Evolutionary conservation across 2,888 invertebrate species (phyloP).

Genomic region (Catocala fraxini): DNA sequence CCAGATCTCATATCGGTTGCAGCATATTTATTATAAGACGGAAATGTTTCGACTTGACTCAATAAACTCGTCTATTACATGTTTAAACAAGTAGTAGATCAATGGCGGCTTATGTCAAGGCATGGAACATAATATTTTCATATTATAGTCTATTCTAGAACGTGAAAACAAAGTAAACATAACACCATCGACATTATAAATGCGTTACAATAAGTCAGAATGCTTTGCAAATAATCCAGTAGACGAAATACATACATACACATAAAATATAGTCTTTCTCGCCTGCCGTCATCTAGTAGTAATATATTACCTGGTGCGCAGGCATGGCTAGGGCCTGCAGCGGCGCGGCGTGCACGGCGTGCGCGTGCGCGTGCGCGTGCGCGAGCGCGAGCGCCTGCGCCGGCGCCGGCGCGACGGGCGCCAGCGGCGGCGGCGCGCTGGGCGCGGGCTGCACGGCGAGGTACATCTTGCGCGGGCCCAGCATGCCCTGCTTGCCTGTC

Average conservation of each 20-base stretch:
- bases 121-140: slow-evolving; percentile 18
- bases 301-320: slow-evolving; percentile 86
- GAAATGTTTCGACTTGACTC: neutral
- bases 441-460: slow-evolving; percentile 93
- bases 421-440: slow-evolving; percentile 70
- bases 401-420: slow-evolving; percentile 61
- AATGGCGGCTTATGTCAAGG: slow-evolving; percentile 28
- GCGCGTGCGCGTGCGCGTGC: slow-evolving; percentile 85
- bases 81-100: slow-evolving; percentile 1
- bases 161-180: slow-evolving; percentile 7
- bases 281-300: slow-evolving; percentile 65
- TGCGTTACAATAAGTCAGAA: slow-evolving; percentile 35
- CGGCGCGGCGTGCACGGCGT: slow-evolving; percentile 58
- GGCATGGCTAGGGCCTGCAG: slow-evolving; percentile 73
- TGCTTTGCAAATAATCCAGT: slow-evolving; percentile 14
- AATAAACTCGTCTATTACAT: slow-evolving; percentile 7
- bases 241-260: slow-evolving; percentile 39
- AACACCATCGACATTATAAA: slow-evolving; percentile 12
- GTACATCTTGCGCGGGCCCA: slow-evolving; percentile 95
- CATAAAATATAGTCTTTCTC: slow-evolving; percentile 23
- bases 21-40: slow-evolving; percentile 11
- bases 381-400: slow-evolving; percentile 60
- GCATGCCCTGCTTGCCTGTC: slow-evolving; percentile 94
- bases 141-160: slow-evolving; percentile 6
- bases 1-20: slow-evolving; percentile 27